These are phyloP conservation scores for Crotalus tigris DNA, from an alignment of 2,113 vertebrate genomes.

Conservation along the genomic window DNA sequence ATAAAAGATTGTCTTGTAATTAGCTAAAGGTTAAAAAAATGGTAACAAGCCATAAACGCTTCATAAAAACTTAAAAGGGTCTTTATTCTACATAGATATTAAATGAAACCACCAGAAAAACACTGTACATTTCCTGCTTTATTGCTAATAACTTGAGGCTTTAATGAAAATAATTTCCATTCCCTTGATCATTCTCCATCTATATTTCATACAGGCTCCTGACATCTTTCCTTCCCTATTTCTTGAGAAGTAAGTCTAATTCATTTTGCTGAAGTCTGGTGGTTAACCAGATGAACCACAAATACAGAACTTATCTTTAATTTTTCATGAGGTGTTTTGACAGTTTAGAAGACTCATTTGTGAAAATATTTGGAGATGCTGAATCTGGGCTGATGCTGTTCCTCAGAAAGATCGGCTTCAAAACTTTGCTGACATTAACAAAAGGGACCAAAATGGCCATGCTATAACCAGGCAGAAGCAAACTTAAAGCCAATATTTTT, in stretches of 20 bases:
- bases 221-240: slow-evolving; percentile 19
- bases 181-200: slow-evolving; percentile 31
- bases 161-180: slow-evolving; percentile 54
- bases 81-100: slow-evolving; percentile 37
- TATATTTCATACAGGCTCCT: neutral
- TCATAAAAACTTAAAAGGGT: slow-evolving; percentile 43
- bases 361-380: slow-evolving; percentile 31
- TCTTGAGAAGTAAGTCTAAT: slow-evolving; percentile 40
- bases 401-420: slow-evolving; percentile 9
- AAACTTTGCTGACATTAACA: slow-evolving; percentile 27
- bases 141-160: neutral
- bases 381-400: slow-evolving; percentile 28
- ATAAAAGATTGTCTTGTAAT: slow-evolving; percentile 57
- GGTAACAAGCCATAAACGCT: slow-evolving; percentile 43
- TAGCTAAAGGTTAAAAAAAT: slow-evolving; percentile 47
- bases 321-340: slow-evolving; percentile 26
- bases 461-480: neutral
- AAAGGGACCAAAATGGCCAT: slow-evolving; percentile 31
- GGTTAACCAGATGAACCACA: slow-evolving; percentile 36
- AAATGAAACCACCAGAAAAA: slow-evolving; percentile 43
- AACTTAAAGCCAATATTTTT: neutral
- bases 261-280: slow-evolving; percentile 40
- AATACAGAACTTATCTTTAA: slow-evolving; percentile 24
- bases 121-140: slow-evolving; percentile 10
- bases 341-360: slow-evolving; percentile 30